These are phyloP conservation scores for Crotalus horridus DNA, from an alignment of 2,113 vertebrate species.

Conservation along the genomic window DNA sequence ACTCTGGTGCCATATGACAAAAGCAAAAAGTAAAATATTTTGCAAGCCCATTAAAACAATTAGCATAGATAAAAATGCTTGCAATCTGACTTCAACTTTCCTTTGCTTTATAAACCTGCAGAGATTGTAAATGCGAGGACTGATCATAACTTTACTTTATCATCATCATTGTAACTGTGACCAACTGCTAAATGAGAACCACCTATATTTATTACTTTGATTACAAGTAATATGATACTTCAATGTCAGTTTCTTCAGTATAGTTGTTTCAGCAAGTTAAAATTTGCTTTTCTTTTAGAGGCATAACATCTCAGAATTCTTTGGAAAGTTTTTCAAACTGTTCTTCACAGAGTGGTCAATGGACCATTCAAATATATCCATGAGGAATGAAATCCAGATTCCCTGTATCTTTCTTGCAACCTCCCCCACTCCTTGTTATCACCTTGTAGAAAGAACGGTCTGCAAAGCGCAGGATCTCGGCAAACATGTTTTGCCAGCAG, in stretches of 20 bases:
- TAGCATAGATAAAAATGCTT: neutral
- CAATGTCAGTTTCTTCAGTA: neutral
- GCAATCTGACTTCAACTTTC: neutral
- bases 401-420: neutral
- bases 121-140: neutral
- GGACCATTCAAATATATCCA: neutral
- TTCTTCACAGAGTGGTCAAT: neutral
- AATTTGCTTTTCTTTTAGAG: neutral
- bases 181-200: neutral
- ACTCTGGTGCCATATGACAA: neutral
- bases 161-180: neutral
- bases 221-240: neutral
- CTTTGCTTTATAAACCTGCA: neutral
- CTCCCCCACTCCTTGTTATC: neutral
- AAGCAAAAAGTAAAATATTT: neutral
- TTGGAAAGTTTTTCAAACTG: neutral
- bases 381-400: neutral
- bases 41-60: neutral
- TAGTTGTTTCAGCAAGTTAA: neutral
- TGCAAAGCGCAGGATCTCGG: constrained; percentile 81
- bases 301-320: neutral
- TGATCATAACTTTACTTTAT: neutral
- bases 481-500: constrained; percentile 79
- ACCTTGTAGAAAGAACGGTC: constrained; percentile 85
- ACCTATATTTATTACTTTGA: neutral